Conservation (phyloP, 2,888 invertebrate genomes). For the Agonopterix alstromeriana region DNA sequence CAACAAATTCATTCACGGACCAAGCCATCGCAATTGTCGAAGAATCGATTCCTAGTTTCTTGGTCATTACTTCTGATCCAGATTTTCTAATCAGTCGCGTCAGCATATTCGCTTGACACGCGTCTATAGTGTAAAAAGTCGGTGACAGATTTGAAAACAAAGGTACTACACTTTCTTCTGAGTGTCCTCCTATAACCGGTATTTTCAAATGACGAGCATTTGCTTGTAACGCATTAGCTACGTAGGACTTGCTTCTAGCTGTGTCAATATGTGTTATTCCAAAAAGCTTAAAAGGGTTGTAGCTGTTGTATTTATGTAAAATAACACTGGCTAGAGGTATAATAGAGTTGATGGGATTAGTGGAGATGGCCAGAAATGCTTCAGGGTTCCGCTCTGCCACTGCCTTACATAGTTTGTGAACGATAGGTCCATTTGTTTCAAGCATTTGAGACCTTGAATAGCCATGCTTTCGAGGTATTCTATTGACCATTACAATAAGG, state of each 20-base stretch:
- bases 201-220: constrained; percentile 30
- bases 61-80: constrained; percentile 37
- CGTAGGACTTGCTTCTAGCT: constrained; percentile 32
- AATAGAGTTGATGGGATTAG: constrained; percentile 48
- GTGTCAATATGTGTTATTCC: constrained; percentile 51
- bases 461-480: constrained; percentile 31
- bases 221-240: constrained; percentile 30
- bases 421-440: constrained; percentile 33
- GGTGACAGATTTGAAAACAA: constrained; percentile 47
- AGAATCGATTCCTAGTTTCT: constrained; percentile 38
- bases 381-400: constrained; percentile 37
- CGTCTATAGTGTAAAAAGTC: constrained; percentile 21
- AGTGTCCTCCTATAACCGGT: constrained; percentile 55
- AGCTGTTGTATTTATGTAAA: constrained; percentile 34
- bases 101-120: constrained; percentile 34
- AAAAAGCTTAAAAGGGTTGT: constrained; percentile 46
- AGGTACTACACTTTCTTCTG: constrained; percentile 49
- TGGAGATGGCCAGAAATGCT: constrained; percentile 44
- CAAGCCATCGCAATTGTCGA: constrained; percentile 42
- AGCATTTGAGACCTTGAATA: constrained; percentile 38
- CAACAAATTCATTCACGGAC: constrained; percentile 45
- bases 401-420: constrained; percentile 36
- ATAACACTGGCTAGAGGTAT: constrained; percentile 45
- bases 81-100: constrained; percentile 43
- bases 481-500: constrained; percentile 38